Evolutionary conservation across 2,888 invertebrate genomes (phyloP).

Genomic region (Aelia acuminata): DNA sequence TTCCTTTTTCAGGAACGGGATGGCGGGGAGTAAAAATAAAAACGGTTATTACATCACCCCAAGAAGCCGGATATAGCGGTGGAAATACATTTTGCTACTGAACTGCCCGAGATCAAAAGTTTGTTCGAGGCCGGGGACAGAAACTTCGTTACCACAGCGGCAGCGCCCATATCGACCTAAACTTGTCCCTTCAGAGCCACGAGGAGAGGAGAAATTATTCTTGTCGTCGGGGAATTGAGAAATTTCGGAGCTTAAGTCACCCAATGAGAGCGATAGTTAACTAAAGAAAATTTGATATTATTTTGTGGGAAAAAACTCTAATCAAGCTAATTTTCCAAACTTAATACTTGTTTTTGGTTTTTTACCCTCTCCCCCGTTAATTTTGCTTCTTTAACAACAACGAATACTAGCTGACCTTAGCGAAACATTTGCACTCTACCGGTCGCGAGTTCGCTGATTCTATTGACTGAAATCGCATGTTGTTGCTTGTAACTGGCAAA

Average conservation of each 20-base stretch:
- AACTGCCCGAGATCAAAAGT: constrained; percentile 2
- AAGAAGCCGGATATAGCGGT: background rate
- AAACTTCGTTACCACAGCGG: constrained; percentile 31
- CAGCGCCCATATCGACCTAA: too few relatives aligned
- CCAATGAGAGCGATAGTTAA: background rate
- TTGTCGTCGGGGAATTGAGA: background rate
- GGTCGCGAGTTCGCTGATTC: too few relatives aligned
- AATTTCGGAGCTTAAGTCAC: background rate
- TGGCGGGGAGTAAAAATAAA: background rate
- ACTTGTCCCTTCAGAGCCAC: background rate
- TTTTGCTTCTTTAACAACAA: too few relatives aligned
- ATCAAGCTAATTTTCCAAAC: too few relatives aligned
- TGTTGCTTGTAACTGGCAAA: too few relatives aligned
- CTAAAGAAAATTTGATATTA: background rate
- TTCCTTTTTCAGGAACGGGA: background rate
- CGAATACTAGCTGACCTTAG: too few relatives aligned
- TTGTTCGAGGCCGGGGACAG: background rate
- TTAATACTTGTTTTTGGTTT: too few relatives aligned
- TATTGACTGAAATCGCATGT: too few relatives aligned
- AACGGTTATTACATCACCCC: background rate
- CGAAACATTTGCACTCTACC: too few relatives aligned
- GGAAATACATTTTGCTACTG: background rate
- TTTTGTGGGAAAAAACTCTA: too few relatives aligned
- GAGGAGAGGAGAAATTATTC: background rate
- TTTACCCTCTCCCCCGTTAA: too few relatives aligned